Percentiles rank a stretch among this genome's conserved stretches.
Evolutionary conservation across 2,797 vertebrate species (phyloP).

Genomic region (Huso huso): DNA sequence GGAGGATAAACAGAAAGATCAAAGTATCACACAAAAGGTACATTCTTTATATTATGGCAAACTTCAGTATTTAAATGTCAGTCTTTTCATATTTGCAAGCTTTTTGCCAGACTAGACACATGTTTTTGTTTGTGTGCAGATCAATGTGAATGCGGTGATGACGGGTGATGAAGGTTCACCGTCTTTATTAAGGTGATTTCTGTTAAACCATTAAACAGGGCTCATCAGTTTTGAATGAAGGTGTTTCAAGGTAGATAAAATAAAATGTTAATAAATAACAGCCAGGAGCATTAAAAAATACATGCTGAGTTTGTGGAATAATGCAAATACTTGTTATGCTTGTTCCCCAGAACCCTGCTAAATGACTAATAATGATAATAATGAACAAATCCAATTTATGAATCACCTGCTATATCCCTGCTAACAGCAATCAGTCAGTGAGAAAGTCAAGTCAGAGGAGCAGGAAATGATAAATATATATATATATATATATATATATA

Average conservation of each 20-base stretch:
- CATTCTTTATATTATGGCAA: background rate
- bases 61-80: too few species aligned
- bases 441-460: too few species aligned
- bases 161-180: background rate
- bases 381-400: too few species aligned
- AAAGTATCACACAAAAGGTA: background rate
- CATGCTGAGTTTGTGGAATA: background rate
- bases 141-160: background rate
- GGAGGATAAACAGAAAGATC: background rate
- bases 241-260: background rate
- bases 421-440: too few species aligned
- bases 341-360: too few species aligned
- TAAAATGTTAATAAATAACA: background rate
- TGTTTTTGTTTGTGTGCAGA: background rate
- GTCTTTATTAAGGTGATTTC: conserved; percentile 4
- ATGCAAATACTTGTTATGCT: too few species aligned
- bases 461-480: too few species aligned
- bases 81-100: background rate
- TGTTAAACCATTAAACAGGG: background rate
- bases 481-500: too few species aligned
- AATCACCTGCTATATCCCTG: too few species aligned
- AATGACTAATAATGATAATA: too few species aligned
- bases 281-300: background rate
- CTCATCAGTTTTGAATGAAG: background rate
- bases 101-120: background rate